Evolutionary conservation across 2,797 vertebrate species (phyloP), one percentile per base, ranked within the genome.

Genomic region (Rhynchonycteris naso): DNA sequence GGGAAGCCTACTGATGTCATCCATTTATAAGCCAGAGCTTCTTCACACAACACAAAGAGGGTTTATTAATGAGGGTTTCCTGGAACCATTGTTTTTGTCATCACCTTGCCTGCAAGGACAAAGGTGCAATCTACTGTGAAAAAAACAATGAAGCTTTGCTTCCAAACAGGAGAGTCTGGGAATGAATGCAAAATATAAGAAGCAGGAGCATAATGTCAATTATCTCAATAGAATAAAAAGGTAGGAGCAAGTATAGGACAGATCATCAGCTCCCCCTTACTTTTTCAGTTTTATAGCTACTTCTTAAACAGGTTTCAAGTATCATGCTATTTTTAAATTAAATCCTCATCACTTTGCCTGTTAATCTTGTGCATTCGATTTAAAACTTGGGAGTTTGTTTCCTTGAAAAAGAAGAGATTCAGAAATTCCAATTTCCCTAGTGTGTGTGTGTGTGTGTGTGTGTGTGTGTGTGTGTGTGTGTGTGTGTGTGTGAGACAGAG

Each of bases 401-500:
- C 65, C 22, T 61, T 95, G 81, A 80, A 95, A 93, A 96, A 72
- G 54, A 94, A 22, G 28, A 88, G 74, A 93, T 47, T 88, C 72
- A 83, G 59, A 97, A 97, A 96, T 95, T 96, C 84, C 61, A 93
- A 8, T 72, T 96, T 54, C 28, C 59, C 94, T 75, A 74, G 8
- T 43, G 5, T 43, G 3, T 43, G 43, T 43, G 43, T 43, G 43
- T 43, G 43, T 43, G 43, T 43, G 43, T 43, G 8, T 43, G 5
- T 43, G 3, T 43, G 43, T 43, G 43, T 43, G 43, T 43, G 43
- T 43, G 43, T 43, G 43, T 43, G 8, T 43, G 5, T 43, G 3
- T 43, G 43, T 43, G 43, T 43, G 43, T 43, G 43, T 43, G 43
- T 43, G 43, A 6, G 43, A 43, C 43, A 43, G 43, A 43, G 43